Percentiles rank a stretch among this genome's conserved stretches.
Evolutionary conservation across 2,113 vertebrate genomes (phyloP).

Genomic region (Catharus minimus): DNA sequence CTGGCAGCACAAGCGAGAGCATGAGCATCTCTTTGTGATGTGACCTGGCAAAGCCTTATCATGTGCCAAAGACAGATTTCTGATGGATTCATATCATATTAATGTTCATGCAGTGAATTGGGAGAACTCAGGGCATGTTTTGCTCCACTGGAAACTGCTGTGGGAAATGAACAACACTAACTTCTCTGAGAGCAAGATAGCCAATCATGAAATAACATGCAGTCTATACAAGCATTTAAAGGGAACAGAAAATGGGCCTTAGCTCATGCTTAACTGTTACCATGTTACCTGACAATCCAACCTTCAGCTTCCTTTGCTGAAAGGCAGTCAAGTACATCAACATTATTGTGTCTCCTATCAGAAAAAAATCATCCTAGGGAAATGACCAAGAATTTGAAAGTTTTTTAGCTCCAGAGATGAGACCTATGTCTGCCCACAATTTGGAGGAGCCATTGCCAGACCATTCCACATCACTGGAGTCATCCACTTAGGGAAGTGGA

Average conservation of each 20-base stretch:
- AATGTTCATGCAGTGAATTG: not conserved
- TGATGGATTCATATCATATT: not conserved
- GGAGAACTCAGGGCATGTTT: not conserved
- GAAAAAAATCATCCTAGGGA: not conserved
- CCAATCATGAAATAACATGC: not conserved
- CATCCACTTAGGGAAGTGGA: not conserved
- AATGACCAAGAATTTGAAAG: not conserved
- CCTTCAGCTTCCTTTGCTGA: not conserved
- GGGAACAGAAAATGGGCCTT: not conserved
- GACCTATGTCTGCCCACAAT: not conserved
- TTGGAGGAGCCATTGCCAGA: not conserved
- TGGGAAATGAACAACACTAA: not conserved
- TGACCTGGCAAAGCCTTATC: not conserved
- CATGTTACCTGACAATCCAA: not conserved
- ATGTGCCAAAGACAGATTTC: not conserved
- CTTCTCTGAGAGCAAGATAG: not conserved
- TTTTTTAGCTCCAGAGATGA: not conserved
- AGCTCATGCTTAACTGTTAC: not conserved
- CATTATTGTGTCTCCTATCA: not conserved
- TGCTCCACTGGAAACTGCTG: not conserved
- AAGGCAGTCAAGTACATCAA: not conserved
- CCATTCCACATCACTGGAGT: not conserved
- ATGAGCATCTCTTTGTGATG: accelerated
- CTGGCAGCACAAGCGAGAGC: not conserved
- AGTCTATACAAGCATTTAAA: not conserved